Conservation (phyloP, 1,140 invertebrate species). For the Pseudomyrmex sp. region DNA sequence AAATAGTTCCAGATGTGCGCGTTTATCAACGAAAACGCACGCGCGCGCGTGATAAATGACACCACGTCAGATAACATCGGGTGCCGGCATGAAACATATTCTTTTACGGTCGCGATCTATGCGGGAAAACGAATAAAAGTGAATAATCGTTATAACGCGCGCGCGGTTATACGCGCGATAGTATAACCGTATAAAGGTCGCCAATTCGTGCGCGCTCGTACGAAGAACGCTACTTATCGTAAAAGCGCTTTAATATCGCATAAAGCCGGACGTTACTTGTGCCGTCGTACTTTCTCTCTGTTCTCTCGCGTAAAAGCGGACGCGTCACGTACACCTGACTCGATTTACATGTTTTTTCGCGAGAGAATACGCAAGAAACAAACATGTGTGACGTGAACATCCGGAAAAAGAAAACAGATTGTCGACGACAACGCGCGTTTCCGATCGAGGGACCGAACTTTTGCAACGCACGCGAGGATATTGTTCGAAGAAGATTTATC, state of each 20-base stretch:
- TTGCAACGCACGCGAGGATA: not conserved
- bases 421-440: no score
- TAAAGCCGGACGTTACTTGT: constrained; percentile 43
- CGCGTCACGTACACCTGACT: not conserved
- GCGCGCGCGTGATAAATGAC: constrained; percentile 10
- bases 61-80: constrained; percentile 13
- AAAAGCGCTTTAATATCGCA: constrained; percentile 61
- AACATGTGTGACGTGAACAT: no score
- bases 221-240: constrained; percentile 64
- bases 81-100: not conserved
- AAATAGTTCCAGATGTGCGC: constrained; percentile 3
- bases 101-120: constrained; percentile 19
- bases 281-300: constrained; percentile 28
- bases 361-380: not conserved
- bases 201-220: constrained; percentile 45
- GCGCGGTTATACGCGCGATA: constrained; percentile 11
- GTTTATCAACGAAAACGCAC: not conserved
- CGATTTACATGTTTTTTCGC: constrained; percentile 38
- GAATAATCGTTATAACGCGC: constrained; percentile 52
- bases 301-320: constrained; percentile 25
- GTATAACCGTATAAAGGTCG: constrained; percentile 43
- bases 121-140: constrained; percentile 41
- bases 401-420: no score
- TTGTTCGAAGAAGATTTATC: not conserved
- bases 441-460: not conserved